Conservation (phyloP, 2,797 vertebrate species). For the Sebastes vulpes region DNA sequence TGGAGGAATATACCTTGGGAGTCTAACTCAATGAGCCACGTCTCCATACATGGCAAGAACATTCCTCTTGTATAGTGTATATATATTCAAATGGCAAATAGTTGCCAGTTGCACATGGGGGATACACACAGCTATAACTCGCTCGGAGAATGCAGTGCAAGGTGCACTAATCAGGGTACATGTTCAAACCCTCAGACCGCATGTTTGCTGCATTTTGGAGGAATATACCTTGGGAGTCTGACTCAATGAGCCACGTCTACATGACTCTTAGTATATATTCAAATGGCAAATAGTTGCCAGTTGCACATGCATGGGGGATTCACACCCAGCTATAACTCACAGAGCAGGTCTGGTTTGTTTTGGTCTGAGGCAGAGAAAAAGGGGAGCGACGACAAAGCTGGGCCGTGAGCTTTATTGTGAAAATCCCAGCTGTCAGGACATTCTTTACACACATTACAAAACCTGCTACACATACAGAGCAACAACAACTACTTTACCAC, state of each 20-base stretch:
- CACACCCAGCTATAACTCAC: neutral
- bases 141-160: neutral
- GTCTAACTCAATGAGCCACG: neutral
- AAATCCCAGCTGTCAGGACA: constrained; percentile 75
- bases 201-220: neutral
- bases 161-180: no score
- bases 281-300: neutral
- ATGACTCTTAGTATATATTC: neutral
- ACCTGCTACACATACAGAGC: neutral
- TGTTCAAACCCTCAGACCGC: neutral
- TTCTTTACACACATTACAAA: constrained; percentile 64
- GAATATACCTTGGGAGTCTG: neutral
- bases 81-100: neutral
- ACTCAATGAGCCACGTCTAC: neutral
- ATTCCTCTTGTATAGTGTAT: neutral
- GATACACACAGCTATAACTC: neutral
- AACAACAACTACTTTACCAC: neutral
- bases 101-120: neutral
- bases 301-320: neutral
- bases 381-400: constrained; percentile 50
- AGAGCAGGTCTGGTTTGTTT: constrained; percentile 64
- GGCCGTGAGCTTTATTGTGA: constrained; percentile 65
- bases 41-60: neutral
- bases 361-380: constrained; percentile 48
- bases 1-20: neutral